Conservation (phyloP, 2,888 invertebrate genomes). For the Cheilosia variabilis region DNA sequence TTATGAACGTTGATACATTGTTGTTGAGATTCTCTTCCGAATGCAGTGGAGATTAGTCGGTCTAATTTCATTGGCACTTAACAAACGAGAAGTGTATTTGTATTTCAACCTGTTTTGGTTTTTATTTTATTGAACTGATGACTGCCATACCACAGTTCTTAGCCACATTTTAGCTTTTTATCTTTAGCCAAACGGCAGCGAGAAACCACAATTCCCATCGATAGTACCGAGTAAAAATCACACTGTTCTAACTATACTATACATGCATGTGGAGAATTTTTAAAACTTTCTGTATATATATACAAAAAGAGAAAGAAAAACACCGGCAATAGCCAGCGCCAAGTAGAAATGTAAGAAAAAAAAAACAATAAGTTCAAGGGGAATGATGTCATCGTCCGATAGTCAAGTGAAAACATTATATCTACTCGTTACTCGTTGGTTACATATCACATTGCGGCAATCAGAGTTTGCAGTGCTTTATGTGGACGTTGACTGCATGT, state of each 20-base stretch:
- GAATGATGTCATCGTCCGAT: conserved; percentile 71
- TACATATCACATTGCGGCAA: conserved; percentile 26
- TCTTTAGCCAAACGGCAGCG: not conserved
- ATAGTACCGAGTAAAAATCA: conserved; percentile 25
- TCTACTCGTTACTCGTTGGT: conserved; percentile 9
- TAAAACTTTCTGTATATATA: not conserved
- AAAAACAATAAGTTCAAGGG: conserved; percentile 66
- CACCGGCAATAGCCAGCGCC: conserved; percentile 41
- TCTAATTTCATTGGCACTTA: conserved; percentile 12
- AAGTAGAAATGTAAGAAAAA: conserved; percentile 10
- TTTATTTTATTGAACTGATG: conserved; percentile 14
- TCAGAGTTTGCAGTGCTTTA: conserved; percentile 35
- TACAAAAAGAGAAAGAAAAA: conserved; percentile 9
- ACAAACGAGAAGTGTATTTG: not conserved
- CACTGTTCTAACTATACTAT: conserved; percentile 21
- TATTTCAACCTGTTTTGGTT: not conserved
- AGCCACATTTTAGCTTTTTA: not conserved
- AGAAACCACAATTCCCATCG: conserved; percentile 24
- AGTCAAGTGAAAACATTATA: conserved; percentile 41
- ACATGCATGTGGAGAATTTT: conserved; percentile 1
- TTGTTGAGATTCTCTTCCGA: not conserved
- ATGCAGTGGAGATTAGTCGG: not conserved
- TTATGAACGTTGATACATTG: conserved; percentile 9
- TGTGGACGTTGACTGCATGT: conserved; percentile 52
- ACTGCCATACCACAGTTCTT: not conserved